Base-by-base conservation (phyloP, 2,797 vertebrate species). In the Poeciliopsis infans region DNA sequence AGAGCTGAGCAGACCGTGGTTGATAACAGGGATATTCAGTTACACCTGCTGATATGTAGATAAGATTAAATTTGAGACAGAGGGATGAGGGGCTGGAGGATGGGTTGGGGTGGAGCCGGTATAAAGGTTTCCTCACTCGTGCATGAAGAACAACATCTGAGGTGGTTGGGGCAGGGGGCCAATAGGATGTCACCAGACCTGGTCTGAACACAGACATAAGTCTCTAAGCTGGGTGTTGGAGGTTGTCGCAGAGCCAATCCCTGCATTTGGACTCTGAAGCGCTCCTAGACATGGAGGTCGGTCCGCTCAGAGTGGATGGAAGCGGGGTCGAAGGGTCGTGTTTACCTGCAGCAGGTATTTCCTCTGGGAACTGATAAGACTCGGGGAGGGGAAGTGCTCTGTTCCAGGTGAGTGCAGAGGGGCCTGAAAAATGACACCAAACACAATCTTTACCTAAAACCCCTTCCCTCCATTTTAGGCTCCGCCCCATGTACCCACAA, bases 261-360 rank as follows among this genome's bases (percentile, higher is more conserved):
- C 49, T 39, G 79, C 83, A 79, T 89, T 89, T 76, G 78, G 87
- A 68, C 49, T 1, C 43, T 84, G 90, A 88, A 79, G 69, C 75
- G 71, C 81, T 86, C 76, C 87, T 23, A 78, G 87, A 87, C 78
- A 12, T 80, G 79, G 86, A 83, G 78, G 11, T 80, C 61, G 76
- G 71, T 71, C 74, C 20, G 72, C 84, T 83, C 80, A 85, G 83
- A 81, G 88, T 71, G 84, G 93, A 94, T 91, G 94, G 91, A 90
- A 81, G 66, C 83, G 89, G 86, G 96, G 95, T 96, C 93, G 83
- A 71, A 77, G 93, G 97, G 97, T 99, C 96, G 95, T 98, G 97
- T 98, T 98, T 97, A 98, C 97, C 97, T 96, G 95, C 88, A 93
- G 93, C 96, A 97, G 97, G 97, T 96, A 99, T 97, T 98, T 99